phyloP scores from a whole-genome alignment of 2,797 vertebrate genomes.

The Alcedo atthis region DNA sequence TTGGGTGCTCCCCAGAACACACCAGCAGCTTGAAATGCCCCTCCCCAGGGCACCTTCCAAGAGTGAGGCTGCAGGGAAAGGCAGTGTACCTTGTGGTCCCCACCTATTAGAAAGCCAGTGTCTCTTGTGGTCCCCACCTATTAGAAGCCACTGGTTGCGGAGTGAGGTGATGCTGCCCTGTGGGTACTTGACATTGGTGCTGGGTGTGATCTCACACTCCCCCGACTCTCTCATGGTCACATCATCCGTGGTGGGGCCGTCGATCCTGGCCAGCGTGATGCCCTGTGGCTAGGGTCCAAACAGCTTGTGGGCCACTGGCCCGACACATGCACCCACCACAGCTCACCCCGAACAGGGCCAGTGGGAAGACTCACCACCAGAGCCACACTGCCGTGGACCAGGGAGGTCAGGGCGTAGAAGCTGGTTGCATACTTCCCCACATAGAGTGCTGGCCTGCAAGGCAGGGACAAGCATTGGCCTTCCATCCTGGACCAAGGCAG shows the following conservation, averaged over 20 bases:
- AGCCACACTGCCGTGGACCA: constrained; percentile 90
- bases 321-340: accelerated
- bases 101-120: constrained; percentile 88
- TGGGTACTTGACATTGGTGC: constrained; percentile 90
- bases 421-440: constrained; percentile 90
- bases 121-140: constrained; percentile 77
- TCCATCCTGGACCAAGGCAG: accelerated
- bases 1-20: background rate
- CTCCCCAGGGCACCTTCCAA: accelerated
- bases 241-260: constrained; percentile 88
- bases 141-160: constrained; percentile 94
- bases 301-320: background rate
- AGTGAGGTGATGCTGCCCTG: constrained; percentile 83
- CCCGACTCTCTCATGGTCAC: constrained; percentile 89
- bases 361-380: constrained; percentile 88
- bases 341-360: background rate
- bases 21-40: accelerated
- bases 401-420: constrained; percentile 91
- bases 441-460: constrained; percentile 88
- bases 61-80: accelerated
- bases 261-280: constrained; percentile 85
- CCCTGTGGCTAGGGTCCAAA: constrained; percentile 86
- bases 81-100: background rate
- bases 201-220: constrained; percentile 89
- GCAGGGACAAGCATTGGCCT: background rate